phyloP scores from a whole-genome alignment of 2,888 invertebrate genomes.

The Resseliella maxima region DNA sequence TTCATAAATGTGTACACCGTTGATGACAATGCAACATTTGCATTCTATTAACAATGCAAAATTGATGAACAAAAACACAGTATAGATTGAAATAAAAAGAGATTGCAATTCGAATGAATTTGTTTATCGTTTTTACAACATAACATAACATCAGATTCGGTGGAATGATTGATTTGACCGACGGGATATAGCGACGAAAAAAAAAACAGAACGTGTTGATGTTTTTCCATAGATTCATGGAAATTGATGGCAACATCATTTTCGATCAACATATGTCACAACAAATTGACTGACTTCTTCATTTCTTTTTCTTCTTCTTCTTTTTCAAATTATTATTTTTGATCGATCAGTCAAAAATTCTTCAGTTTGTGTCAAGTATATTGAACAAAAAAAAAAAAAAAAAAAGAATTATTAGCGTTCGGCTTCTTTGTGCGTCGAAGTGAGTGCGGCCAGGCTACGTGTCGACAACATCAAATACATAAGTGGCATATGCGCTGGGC shows the following conservation, averaged over 20 bases:
- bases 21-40: constrained; percentile 1
- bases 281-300: not conserved
- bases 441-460: not conserved
- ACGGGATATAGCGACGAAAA: not conserved
- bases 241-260: constrained; percentile 10
- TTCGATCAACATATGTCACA: constrained; percentile 28
- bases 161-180: not conserved
- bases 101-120: not conserved
- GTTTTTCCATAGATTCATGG: constrained; percentile 8
- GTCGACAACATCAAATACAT: constrained; percentile 23
- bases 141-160: not conserved
- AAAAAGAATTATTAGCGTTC: not conserved
- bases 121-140: not conserved
- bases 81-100: no score
- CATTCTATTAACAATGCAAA: not conserved
- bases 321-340: no score
- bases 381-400: not conserved
- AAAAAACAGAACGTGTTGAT: not conserved
- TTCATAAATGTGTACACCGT: not conserved
- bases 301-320: no score
- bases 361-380: not conserved
- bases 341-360: constrained; percentile 47
- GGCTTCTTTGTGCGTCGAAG: constrained; percentile 4
- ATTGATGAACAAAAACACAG: not conserved
- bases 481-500: not conserved